Evolutionary conservation across 1,140 invertebrate genomes (phyloP), one percentile per base, ranked within the genome.

Genomic region (Habropoda laboriosa): DNA sequence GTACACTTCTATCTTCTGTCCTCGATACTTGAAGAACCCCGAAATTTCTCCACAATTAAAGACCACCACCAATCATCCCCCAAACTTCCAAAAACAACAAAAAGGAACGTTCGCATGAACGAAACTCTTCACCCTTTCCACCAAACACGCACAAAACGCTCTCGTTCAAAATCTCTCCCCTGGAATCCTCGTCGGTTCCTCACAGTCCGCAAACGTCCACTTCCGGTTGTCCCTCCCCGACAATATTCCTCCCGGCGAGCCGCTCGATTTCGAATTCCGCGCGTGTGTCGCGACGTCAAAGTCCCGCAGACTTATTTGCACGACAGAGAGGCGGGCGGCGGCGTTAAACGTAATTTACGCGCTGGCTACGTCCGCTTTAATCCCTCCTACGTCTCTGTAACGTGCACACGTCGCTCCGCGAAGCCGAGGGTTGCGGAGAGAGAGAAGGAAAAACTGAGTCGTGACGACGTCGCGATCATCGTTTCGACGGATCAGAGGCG

Each of bases 261-360:
- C 70, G 42, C 30, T 67, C 42, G 35, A 82, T 68, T 82, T 80
- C 60, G 70, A 82, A 86, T 86, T 86, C 85, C 80, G 70, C 51
- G 49, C 64, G 71, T 61, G 83, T 82, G 47, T 30, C 70, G 38
- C 76, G 60, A 47, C 57, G 75, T 45, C 63, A 45, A 27, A 61
- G 63, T 66, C n/a, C 55, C 64, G 58, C n/a, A n/a, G n/a, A 58
- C 83, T 86, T 71, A 86, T 86, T 86, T 80, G 82, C 83, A 72
- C 84, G 83, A 82, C 70, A 79, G 55, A 71, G 55, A n/a, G n/a
- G n/a, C n/a, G n/a, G n/a, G n/a, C n/a, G n/a, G 57, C 45, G 72
- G 53, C 49, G 66, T 81, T 73, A 49, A 77, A 27, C 42, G 61
- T 85, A 78, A 81, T 78, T 85, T 81, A 81, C 64, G 72, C 30